phyloP scores from a whole-genome alignment of 2,888 invertebrate species.

The Nycteola revayana region DNA sequence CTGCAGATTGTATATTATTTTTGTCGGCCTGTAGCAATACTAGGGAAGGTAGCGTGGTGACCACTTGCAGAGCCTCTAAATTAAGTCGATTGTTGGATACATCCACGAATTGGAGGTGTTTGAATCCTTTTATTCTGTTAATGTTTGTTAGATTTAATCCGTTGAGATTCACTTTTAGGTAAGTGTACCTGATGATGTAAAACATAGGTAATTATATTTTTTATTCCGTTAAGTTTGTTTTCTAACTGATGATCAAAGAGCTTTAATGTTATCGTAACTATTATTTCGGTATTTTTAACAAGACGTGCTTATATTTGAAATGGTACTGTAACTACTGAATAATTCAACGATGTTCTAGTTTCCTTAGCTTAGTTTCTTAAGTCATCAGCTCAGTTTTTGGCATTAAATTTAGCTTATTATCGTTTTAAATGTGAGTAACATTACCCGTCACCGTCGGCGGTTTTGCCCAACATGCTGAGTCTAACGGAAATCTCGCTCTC shows the following conservation, averaged over 20 bases:
- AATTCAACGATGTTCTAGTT: no score
- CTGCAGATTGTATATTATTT: constrained; percentile 73
- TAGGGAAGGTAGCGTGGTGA: constrained; percentile 77
- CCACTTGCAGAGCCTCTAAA: constrained; percentile 65
- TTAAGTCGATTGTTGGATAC: constrained; percentile 79
- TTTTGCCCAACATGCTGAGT: constrained; percentile 69
- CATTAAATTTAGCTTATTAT: no score
- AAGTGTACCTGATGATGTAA: constrained; percentile 73
- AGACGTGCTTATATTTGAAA: no score
- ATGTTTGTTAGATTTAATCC: constrained; percentile 78
- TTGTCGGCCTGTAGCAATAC: constrained; percentile 81
- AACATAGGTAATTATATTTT: no score
- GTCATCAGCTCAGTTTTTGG: no score
- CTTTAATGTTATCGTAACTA: no score
- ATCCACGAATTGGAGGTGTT: constrained; percentile 81
- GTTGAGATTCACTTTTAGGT: constrained; percentile 77
- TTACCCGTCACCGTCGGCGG: constrained; percentile 72
- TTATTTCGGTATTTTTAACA: no score
- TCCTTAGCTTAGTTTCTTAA: no score
- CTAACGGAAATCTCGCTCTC: constrained; percentile 58
- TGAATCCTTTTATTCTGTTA: constrained; percentile 70
- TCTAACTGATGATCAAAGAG: no score
- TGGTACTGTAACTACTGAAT: no score
- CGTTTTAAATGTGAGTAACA: no score
- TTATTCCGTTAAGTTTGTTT: no score